Evolutionary conservation across 1,140 invertebrate genomes (phyloP).

Genomic region (Cataglyphis hispanica): DNA sequence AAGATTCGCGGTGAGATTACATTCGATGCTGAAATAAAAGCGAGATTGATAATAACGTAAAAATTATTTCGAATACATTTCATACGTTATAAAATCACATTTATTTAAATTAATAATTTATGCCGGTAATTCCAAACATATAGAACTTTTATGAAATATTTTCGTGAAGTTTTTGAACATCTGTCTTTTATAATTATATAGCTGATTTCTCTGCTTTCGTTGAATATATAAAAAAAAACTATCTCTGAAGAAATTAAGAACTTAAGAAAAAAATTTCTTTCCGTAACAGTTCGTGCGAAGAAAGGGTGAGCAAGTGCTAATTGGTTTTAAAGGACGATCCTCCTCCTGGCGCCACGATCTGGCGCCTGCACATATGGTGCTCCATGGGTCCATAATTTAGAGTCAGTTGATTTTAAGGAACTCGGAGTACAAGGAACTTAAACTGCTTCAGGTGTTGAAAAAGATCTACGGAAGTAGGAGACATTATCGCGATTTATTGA

Average conservation of each 20-base stretch:
- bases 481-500: conserved; percentile 77
- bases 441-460: conserved; percentile 79
- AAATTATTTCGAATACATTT: background rate
- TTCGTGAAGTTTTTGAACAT: background rate
- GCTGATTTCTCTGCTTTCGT: background rate
- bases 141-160: background rate
- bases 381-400: conserved; percentile 78
- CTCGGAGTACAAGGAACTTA: conserved; percentile 62
- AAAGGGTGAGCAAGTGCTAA: conserved; percentile 81
- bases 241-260: conserved; percentile 1
- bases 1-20: background rate
- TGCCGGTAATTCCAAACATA: background rate
- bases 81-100: background rate
- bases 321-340: conserved; percentile 78
- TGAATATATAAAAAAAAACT: background rate
- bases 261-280: conserved; percentile 2
- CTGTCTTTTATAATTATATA: background rate
- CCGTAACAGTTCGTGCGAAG: conserved; percentile 49
- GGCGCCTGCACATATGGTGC: conserved; percentile 82
- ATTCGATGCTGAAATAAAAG: background rate
- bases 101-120: background rate
- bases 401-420: conserved; percentile 67
- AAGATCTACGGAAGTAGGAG: conserved; percentile 70
- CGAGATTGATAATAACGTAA: background rate
- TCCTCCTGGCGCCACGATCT: conserved; percentile 79